Conservation (phyloP, 2,888 invertebrate genomes). For the Leucania comma region DNA sequence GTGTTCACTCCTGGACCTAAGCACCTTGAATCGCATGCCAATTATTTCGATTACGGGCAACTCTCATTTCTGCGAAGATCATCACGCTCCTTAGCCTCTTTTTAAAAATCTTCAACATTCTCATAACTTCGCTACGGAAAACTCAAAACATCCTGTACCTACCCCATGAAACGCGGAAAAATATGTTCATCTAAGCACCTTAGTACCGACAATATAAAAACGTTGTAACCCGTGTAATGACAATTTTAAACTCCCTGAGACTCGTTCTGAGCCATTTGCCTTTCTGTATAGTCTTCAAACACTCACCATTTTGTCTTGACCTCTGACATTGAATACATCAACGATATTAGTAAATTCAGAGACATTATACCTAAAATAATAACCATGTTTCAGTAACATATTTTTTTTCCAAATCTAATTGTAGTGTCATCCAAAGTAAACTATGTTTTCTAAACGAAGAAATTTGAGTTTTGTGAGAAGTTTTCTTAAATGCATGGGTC, state of each 20-base stretch:
- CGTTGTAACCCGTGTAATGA: conserved; percentile 87
- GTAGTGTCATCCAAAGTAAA: background rate
- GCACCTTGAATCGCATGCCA: too few species aligned
- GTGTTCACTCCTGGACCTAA: too few species aligned
- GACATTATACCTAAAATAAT: background rate
- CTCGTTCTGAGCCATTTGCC: conserved; percentile 85
- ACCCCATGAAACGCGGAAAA: conserved; percentile 63
- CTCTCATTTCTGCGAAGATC: too few species aligned
- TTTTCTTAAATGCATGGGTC: conserved; percentile 57
- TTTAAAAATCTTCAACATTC: too few species aligned
- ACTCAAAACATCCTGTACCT: conserved; percentile 69
- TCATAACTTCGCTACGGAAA: background rate
- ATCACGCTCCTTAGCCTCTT: too few species aligned
- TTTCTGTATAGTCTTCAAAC: conserved; percentile 78
- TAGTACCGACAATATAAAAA: conserved; percentile 82
- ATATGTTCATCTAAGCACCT: conserved; percentile 84
- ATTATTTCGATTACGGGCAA: too few species aligned
- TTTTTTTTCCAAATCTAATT: background rate
- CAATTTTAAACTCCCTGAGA: conserved; percentile 86
- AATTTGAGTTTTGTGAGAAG: background rate
- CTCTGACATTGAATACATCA: conserved; percentile 50
- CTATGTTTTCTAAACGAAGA: fast-evolving
- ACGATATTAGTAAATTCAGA: fast-evolving
- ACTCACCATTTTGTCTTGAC: conserved; percentile 69
- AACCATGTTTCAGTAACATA: fast-evolving